A percentile compares a stretch with the other conserved stretches of the same genome.
Evolutionary conservation across 2,113 vertebrate species (phyloP).

Genomic region (Cygnus atratus): DNA sequence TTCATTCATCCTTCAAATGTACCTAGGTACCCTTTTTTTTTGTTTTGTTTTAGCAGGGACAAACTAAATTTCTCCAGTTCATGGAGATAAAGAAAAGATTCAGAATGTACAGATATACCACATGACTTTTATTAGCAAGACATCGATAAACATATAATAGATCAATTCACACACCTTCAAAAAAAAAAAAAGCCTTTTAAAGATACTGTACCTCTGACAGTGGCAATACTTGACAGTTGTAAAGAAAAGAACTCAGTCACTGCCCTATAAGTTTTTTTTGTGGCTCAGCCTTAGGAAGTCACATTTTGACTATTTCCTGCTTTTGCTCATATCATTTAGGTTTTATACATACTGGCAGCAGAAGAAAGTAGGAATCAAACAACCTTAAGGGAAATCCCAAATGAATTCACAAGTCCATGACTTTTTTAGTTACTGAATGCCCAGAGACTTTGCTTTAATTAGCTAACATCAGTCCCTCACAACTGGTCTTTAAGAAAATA

Average conservation of each 20-base stretch:
- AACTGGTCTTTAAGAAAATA: neutral
- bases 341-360: neutral
- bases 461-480: neutral
- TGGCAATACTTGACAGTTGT: neutral
- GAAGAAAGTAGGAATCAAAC: neutral
- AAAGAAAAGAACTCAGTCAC: neutral
- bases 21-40: neutral
- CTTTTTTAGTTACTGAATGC: neutral
- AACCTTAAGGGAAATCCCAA: neutral
- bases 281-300: neutral
- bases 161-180: neutral
- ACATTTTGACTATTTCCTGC: neutral
- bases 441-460: neutral
- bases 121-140: neutral
- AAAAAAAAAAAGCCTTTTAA: neutral
- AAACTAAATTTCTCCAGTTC: neutral
- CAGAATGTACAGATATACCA: neutral
- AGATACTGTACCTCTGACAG: neutral
- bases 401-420: neutral
- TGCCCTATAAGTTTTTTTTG: neutral
- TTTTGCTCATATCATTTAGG: neutral
- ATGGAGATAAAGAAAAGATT: neutral
- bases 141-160: neutral
- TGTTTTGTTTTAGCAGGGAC: neutral
- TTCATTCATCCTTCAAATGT: neutral